Base-by-base conservation (phyloP, 2,888 invertebrate species). In the Clivina fossor region DNA sequence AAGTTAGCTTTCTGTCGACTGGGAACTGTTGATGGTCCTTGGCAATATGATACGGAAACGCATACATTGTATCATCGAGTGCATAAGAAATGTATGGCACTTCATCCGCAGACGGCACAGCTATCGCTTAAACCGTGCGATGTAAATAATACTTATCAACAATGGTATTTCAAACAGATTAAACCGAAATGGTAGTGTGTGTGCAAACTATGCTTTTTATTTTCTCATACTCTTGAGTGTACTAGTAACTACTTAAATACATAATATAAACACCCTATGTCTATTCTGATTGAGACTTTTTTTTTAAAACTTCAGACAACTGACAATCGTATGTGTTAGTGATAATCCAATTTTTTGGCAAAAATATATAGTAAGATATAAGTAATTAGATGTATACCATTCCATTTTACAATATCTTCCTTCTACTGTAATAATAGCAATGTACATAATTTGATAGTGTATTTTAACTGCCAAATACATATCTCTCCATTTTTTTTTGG, bases 1-100 rank as follows among this genome's bases (percentile, higher is more conserved):
- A 93, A 93, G 73, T 81, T 96, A 59, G 88, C 90, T 20, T 91
- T 93, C 69, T 98, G 98, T 74, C 81, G 90, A 47, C 79, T 93
- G 55, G 96, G 96, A 46, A 92, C 92, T 9, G 95, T 93, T 1
- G 90, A 93, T 69, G 98, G 98, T 1, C 94, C 93, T 0, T 99
- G 97, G 97, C 80, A 86, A 69, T 97, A 90, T 70, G 88, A 94
- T 66, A 85, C 88, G 66, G 84, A 80, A 46, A 82, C 82, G 7
- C 82, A 81, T 59, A 87, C 88, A 15, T 69, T 93, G 13, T 74
- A 87, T 38, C 92, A 93, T 70, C 81, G 88, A 35, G 82, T 85
- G 1, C 85, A 86, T 70, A 84, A 86, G 61, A 86, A 89, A 71
- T 93, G 93, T 67, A 82, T 92, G 71, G 88, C 92, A 0, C 76